Base-by-base conservation (phyloP, 2,113 vertebrate species). In the Scortum barcoo region DNA sequence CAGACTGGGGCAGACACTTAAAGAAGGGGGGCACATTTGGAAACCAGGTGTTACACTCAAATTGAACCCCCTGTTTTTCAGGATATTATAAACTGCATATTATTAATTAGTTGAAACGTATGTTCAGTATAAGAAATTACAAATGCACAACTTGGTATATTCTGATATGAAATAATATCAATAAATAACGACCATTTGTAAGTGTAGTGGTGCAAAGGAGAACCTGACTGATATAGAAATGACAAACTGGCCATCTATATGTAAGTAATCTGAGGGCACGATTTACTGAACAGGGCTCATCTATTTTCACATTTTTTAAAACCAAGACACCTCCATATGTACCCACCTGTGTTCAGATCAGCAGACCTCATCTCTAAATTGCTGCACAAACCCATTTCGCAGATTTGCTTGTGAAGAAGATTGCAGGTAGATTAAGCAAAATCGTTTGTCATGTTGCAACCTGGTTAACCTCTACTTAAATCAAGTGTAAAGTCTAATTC, bases 401-500 rank as follows among this genome's bases (percentile, higher is more conserved):
- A 51, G 50, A 42, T 81, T 60, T 36, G 56, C 65, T 42, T 26
- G 24, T 53, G 54, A 58, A 19, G 11, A 66, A 58, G 54, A 61
- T 30, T 63, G 26, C n/a, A 42, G 69, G 30, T 67, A 42, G 82
- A 67, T 79, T 51, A 63, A 57, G 20, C 36, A 72, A 75, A 75
- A 68, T 1, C 3, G 28, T 51, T 75, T 30, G 30, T 76, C 48
- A 61, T 3, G 20, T 26, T 16, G 38, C 46, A 67, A 38, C 38
- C 46, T 71, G 53, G 58, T 57, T 76, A 82, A 72, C 60, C 40
- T 88, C 54, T 53, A 16, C 5, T 83, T 40, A 61, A 83, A 80
- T 67, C 50, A 68, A 70, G 70, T 71, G 40, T 33, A 48, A 42
- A 61, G 20, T 72, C 28, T 36, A 48, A 58, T 10, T 0, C 53